Evolutionary conservation across 2,888 invertebrate genomes (phyloP).

Genomic region (Orchesellides sinensis): DNA sequence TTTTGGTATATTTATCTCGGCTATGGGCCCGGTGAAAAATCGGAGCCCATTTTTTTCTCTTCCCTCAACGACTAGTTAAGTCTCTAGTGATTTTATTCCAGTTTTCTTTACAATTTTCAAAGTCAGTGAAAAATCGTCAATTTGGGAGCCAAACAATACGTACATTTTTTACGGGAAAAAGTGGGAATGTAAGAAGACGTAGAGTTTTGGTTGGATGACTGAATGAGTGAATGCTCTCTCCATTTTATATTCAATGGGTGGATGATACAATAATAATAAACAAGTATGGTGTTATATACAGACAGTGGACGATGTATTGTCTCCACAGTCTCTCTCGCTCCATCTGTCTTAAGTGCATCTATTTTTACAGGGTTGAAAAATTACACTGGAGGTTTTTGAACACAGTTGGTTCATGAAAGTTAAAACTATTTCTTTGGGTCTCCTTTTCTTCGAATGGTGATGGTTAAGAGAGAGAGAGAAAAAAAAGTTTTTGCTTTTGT

Average conservation of each 20-base stretch:
- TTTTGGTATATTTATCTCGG: slow-evolving; percentile 34
- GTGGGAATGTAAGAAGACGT: not conserved
- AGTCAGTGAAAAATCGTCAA: slow-evolving; percentile 75
- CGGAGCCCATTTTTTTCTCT: slow-evolving; percentile 73
- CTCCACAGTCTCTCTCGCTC: slow-evolving; percentile 20
- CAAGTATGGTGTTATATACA: no score
- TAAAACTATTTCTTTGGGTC: slow-evolving; percentile 11
- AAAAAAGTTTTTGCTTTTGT: slow-evolving; percentile 54
- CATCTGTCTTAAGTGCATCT: slow-evolving; percentile 55
- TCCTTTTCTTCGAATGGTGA: not conserved
- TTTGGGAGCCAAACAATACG: slow-evolving; percentile 72
- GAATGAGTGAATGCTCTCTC: slow-evolving; percentile 13
- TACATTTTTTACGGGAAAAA: not conserved
- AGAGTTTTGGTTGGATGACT: not conserved
- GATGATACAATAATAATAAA: no score
- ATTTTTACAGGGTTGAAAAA: slow-evolving; percentile 46
- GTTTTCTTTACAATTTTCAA: slow-evolving; percentile 73
- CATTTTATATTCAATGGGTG: no score
- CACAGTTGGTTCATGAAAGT: slow-evolving; percentile 27
- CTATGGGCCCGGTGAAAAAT: slow-evolving; percentile 71
- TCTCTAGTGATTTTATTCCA: slow-evolving; percentile 75
- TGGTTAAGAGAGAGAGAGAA: slow-evolving; percentile 18
- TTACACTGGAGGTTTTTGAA: slow-evolving; percentile 34
- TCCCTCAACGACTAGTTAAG: slow-evolving; percentile 72
- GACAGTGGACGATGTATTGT: slow-evolving; percentile 23